phyloP scores from a whole-genome alignment of 2,888 invertebrate species.

The Lithophane leautieri region DNA sequence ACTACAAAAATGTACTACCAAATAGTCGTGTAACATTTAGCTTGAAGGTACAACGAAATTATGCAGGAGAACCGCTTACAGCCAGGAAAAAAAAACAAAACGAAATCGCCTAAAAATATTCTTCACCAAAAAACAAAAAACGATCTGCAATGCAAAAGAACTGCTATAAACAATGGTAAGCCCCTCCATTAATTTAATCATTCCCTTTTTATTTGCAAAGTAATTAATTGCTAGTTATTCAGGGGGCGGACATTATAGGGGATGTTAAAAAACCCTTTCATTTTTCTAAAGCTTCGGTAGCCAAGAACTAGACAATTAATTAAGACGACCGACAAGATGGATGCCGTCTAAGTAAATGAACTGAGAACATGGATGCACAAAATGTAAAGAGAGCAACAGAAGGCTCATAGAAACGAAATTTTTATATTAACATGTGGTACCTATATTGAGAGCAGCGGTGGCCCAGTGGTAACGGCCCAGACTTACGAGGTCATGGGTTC shows the following conservation, averaged over 20 bases:
- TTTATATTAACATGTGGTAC: neutral
- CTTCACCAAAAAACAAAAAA: conserved; percentile 35
- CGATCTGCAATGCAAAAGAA: conserved; percentile 55
- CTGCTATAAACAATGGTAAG: conserved; percentile 60
- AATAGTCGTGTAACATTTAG: neutral
- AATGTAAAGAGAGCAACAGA: neutral
- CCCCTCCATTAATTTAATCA: conserved; percentile 54
- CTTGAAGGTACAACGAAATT: neutral
- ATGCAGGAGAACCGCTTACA: neutral
- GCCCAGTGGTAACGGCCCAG: no score
- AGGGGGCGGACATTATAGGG: conserved; percentile 49
- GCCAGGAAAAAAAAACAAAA: conserved; percentile 15
- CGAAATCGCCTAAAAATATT: conserved; percentile 13
- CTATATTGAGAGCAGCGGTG: no score
- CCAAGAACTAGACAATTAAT: conserved; percentile 68
- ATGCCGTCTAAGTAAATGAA: conserved; percentile 62
- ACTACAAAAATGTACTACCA: neutral
- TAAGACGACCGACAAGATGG: conserved; percentile 61
- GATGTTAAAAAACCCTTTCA: conserved; percentile 52
- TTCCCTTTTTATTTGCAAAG: conserved; percentile 54
- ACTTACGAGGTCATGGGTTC: no score
- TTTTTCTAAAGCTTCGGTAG: conserved; percentile 55
- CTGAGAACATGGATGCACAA: conserved; percentile 49
- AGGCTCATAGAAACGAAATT: conserved; percentile 2
- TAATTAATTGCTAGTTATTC: conserved; percentile 64